phyloP scores from a whole-genome alignment of 2,797 vertebrate genomes.

The Thunnus albacares region DNA sequence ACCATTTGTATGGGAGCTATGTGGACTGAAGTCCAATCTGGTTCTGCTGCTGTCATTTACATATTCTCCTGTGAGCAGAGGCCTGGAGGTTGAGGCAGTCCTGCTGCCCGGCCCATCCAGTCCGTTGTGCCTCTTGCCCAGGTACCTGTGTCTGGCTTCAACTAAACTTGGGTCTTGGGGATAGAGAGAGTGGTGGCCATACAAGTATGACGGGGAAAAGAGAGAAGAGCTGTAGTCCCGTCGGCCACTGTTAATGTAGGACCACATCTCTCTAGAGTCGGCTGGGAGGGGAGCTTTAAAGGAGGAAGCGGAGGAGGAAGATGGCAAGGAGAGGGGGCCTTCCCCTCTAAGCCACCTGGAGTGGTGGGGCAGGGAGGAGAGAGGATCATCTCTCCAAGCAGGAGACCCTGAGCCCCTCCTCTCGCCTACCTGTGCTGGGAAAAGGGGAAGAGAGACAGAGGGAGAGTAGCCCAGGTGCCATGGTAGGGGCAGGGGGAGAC shows the following conservation, averaged over 20 bases:
- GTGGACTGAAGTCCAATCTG: slow-evolving; percentile 72
- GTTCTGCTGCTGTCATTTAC: slow-evolving; percentile 74
- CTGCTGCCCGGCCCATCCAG: slow-evolving; percentile 82
- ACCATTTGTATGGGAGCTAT: slow-evolving; percentile 81
- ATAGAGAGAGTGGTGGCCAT: slow-evolving; percentile 78
- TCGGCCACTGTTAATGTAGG: slow-evolving; percentile 77
- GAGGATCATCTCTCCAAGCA: slow-evolving; percentile 84
- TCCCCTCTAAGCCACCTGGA: slow-evolving; percentile 83
- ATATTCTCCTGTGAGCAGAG: slow-evolving; percentile 73
- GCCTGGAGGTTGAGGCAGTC: slow-evolving; percentile 76
- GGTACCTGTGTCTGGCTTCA: slow-evolving; percentile 80
- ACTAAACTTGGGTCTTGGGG: slow-evolving; percentile 74
- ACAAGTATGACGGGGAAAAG: slow-evolving; percentile 80
- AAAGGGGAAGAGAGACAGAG: slow-evolving; percentile 78
- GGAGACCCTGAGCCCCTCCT: slow-evolving; percentile 79
- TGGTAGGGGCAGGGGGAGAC: slow-evolving; percentile 76
- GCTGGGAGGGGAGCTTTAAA: slow-evolving; percentile 84
- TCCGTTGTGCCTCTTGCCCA: slow-evolving; percentile 83
- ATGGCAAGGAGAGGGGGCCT: slow-evolving; percentile 72
- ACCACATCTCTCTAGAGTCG: slow-evolving; percentile 85
- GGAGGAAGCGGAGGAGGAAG: slow-evolving; percentile 77
- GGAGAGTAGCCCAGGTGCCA: slow-evolving; percentile 83
- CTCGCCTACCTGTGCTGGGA: slow-evolving; percentile 78
- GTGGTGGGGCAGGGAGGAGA: slow-evolving; percentile 77
- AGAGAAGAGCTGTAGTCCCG: slow-evolving; percentile 80